phyloP scores from a whole-genome alignment of 2,888 invertebrate genomes.

The Saturnia pavonia region DNA sequence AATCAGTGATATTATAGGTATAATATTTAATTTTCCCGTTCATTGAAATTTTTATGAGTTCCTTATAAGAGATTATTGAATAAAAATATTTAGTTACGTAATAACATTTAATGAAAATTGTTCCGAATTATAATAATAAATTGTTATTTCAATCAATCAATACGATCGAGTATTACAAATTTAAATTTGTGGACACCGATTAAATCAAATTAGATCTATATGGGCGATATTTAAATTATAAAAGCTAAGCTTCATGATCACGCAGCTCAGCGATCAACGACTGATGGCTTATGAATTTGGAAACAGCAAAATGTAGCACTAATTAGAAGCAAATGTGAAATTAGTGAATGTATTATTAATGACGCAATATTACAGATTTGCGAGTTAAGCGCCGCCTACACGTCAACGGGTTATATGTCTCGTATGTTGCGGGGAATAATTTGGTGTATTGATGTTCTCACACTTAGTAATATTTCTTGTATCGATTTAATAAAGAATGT shows the following conservation, averaged over 20 bases:
- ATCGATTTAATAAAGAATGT: background rate
- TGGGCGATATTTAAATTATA: background rate
- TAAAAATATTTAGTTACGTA: no score
- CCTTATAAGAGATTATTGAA: no score
- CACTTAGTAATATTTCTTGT: background rate
- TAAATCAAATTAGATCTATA: background rate
- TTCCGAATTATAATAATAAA: no score
- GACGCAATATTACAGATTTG: slow-evolving; percentile 32
- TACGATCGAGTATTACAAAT: no score
- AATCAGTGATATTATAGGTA: no score
- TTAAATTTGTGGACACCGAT: no score
- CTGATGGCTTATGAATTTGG: slow-evolving; percentile 41
- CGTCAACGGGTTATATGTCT: slow-evolving; percentile 37
- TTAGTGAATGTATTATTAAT: slow-evolving; percentile 39
- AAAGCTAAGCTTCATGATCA: background rate
- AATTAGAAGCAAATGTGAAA: slow-evolving; percentile 42
- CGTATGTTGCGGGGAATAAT: slow-evolving; percentile 38
- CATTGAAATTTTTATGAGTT: no score
- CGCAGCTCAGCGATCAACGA: slow-evolving; percentile 28
- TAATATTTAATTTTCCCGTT: no score
- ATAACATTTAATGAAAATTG: no score
- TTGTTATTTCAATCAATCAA: no score
- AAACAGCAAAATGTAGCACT: slow-evolving; percentile 34
- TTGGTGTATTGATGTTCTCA: slow-evolving; percentile 25
- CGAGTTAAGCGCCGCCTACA: slow-evolving; percentile 12